Percentiles rank a stretch among this genome's conserved stretches.
Conservation (phyloP, 2,888 invertebrate species). For the Melanchra persicariae region DNA sequence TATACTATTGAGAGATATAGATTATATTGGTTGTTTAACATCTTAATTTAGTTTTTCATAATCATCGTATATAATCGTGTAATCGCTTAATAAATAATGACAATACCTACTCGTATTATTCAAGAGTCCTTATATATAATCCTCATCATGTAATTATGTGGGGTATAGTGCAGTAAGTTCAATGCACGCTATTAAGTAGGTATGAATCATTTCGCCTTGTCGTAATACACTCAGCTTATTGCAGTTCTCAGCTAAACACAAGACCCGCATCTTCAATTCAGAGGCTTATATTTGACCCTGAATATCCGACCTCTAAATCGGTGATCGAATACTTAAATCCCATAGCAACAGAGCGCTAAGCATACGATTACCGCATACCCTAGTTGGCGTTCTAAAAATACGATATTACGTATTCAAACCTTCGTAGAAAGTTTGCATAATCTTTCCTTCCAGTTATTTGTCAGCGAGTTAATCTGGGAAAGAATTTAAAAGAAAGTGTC, state of each 20-base stretch:
- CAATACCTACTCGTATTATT: not conserved
- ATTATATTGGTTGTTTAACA: too few species aligned
- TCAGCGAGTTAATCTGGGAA: slow-evolving; percentile 52
- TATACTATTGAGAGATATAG: too few species aligned
- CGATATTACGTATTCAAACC: slow-evolving; percentile 42
- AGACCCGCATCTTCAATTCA: not conserved
- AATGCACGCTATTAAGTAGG: not conserved
- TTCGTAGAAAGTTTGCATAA: slow-evolving; percentile 55
- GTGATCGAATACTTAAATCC: slow-evolving; percentile 25
- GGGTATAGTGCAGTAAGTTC: not conserved
- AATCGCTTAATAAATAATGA: too few species aligned
- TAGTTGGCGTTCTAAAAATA: slow-evolving; percentile 45
- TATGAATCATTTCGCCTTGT: slow-evolving; percentile 9
- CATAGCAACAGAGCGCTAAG: slow-evolving; percentile 30
- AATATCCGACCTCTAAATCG: slow-evolving; percentile 34
- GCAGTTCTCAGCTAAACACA: not conserved
- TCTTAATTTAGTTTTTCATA: too few species aligned
- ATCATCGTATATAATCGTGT: too few species aligned
- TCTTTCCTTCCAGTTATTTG: slow-evolving; percentile 49
- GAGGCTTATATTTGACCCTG: slow-evolving; percentile 16
- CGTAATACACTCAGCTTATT: slow-evolving; percentile 8
- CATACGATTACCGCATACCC: slow-evolving; percentile 31
- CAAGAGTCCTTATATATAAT: not conserved
- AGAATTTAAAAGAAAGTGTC: slow-evolving; percentile 62
- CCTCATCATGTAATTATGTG: not conserved